phyloP scores from a whole-genome alignment of 1,140 invertebrate genomes.

The Papilio xuthus region DNA sequence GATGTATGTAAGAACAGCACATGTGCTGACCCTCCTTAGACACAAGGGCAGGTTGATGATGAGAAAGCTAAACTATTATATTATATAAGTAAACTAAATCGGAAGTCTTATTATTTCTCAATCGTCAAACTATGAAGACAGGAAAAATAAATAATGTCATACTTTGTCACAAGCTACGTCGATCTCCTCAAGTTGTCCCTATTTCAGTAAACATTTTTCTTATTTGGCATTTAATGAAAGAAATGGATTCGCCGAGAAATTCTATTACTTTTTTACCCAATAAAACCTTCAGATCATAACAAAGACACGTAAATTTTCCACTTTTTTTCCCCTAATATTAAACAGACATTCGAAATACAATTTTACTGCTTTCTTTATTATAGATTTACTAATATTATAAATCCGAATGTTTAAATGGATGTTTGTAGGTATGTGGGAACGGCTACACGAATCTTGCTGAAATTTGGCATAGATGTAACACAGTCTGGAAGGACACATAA shows the following conservation, averaged over 20 bases:
- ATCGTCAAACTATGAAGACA: background rate
- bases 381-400: too few relatives aligned
- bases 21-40: too few relatives aligned
- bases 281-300: constrained; percentile 19
- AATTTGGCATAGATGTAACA: too few relatives aligned
- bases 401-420: too few relatives aligned
- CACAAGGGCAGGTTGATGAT: too few relatives aligned
- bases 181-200: constrained; percentile 4
- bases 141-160: background rate
- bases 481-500: too few relatives aligned
- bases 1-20: too few relatives aligned
- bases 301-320: background rate
- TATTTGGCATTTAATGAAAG: constrained; percentile 17
- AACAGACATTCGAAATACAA: too few relatives aligned
- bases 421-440: too few relatives aligned
- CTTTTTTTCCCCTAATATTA: background rate
- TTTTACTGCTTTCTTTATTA: too few relatives aligned
- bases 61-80: too few relatives aligned
- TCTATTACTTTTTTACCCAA: constrained; percentile 15
- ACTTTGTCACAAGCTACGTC: background rate
- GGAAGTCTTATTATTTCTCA: background rate
- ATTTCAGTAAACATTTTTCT: constrained; percentile 23
- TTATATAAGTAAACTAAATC: background rate
- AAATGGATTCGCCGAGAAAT: constrained; percentile 23
- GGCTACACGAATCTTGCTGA: too few relatives aligned